A percentile compares a stretch with the other conserved stretches of the same genome.
Evolutionary conservation across 2,888 invertebrate genomes (phyloP).

Genomic region (Lysandra bellargus): DNA sequence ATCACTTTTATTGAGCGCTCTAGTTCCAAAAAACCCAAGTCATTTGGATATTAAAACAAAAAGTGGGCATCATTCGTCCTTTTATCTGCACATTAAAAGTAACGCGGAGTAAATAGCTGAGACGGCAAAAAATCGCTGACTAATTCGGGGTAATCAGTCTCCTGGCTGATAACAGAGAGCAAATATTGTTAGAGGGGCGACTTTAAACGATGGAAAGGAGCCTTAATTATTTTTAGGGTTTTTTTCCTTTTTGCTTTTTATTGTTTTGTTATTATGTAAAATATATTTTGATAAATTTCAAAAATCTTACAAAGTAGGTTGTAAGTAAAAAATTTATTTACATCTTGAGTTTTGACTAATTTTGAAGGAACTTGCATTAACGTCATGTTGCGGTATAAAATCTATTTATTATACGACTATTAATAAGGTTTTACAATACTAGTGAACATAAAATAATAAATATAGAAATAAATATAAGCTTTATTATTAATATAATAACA

Average conservation of each 20-base stretch:
- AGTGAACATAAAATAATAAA: no score
- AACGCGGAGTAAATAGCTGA: conserved; percentile 52
- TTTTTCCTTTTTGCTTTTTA: background rate
- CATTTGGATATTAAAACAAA: conserved; percentile 37
- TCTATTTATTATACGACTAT: no score
- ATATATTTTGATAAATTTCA: background rate
- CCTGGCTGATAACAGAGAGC: conserved; percentile 47
- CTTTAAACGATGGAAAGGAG: background rate
- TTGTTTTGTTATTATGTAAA: background rate
- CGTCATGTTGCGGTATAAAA: no score
- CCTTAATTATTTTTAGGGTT: background rate
- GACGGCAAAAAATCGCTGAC: conserved; percentile 59
- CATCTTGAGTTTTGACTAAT: no score
- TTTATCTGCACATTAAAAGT: conserved; percentile 59
- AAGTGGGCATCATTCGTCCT: conserved; percentile 51
- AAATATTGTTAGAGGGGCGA: conserved; percentile 12
- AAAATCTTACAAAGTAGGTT: no score
- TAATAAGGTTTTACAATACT: no score
- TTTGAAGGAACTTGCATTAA: no score
- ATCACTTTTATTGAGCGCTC: conserved; percentile 11
- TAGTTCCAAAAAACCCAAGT: conserved; percentile 16
- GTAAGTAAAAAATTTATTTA: background rate
- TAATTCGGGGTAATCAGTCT: conserved; percentile 65
- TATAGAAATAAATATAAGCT: no score
- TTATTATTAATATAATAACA: no score